Evolutionary conservation across 2,113 vertebrate species (phyloP).

Genomic region (Istiophorus platypterus): DNA sequence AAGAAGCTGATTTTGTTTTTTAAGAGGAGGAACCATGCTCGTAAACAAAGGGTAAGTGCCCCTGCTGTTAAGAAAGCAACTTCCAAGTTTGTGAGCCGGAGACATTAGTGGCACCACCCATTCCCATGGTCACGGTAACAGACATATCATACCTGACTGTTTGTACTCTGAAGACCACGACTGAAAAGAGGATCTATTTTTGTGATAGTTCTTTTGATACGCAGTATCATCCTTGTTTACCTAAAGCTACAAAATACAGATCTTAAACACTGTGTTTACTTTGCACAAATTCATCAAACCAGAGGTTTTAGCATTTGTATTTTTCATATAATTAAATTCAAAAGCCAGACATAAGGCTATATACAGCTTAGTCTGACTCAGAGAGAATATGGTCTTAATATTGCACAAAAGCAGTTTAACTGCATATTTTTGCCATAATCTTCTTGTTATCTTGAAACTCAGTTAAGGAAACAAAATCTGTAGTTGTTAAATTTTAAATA

Average conservation of each 20-base stretch:
- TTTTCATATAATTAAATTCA: background rate
- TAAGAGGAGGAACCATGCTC: conserved; percentile 99
- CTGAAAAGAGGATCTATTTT: background rate
- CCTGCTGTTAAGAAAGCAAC: background rate
- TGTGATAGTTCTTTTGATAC: background rate
- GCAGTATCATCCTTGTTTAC: background rate
- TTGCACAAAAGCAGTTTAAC: background rate
- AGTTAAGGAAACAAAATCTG: background rate
- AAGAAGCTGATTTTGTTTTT: conserved; percentile 99
- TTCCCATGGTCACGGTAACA: background rate
- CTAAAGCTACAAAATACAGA: conserved; percentile 2
- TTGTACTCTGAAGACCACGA: conserved; percentile 18
- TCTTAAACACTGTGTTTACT: background rate
- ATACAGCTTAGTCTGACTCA: background rate
- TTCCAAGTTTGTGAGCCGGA: conserved; percentile 19
- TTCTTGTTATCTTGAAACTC: background rate
- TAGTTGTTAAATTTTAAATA: background rate
- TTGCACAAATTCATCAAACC: background rate
- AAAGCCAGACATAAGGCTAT: background rate
- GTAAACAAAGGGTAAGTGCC: conserved; percentile 95
- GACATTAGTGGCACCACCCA: background rate
- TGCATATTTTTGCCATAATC: background rate
- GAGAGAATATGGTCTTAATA: background rate
- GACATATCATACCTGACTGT: conserved; percentile 14
- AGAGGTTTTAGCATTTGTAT: background rate